These are phyloP conservation scores for Salticus scenicus DNA, from an alignment of 2,888 invertebrate genomes.

Conservation along the genomic window DNA sequence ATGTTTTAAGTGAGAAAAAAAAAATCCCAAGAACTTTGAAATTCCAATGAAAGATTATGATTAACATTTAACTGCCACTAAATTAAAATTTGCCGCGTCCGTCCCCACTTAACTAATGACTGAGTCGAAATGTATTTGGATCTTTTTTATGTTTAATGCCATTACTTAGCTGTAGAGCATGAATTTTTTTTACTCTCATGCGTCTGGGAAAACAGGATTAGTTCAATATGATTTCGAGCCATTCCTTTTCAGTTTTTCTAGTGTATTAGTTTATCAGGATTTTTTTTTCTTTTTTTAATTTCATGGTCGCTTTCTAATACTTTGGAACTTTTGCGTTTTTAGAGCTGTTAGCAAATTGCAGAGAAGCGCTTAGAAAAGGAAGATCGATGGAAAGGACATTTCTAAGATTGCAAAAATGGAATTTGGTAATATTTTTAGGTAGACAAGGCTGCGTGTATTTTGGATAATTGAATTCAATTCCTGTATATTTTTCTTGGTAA, in stretches of 20 bases:
- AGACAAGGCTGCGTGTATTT: not conserved
- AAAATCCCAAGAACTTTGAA: not conserved
- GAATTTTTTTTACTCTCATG: conserved; percentile 25
- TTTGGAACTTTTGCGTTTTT: conserved; percentile 18
- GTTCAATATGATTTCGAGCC: conserved; percentile 48
- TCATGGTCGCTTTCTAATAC: conserved; percentile 16
- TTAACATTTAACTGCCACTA: not conserved
- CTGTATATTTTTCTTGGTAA: too few species aligned
- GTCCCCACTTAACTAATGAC: conserved; percentile 9
- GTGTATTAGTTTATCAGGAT: conserved; percentile 9
- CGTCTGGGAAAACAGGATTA: conserved; percentile 63
- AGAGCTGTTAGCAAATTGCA: conserved; percentile 53
- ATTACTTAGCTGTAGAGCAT: conserved; percentile 36
- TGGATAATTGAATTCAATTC: not conserved
- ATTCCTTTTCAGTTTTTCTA: not conserved
- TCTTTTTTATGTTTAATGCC: conserved; percentile 44
- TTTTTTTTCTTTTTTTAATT: too few species aligned
- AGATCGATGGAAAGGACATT: not conserved
- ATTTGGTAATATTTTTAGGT: not conserved
- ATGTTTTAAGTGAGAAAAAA: not conserved
- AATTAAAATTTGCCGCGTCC: conserved; percentile 4
- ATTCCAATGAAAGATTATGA: not conserved
- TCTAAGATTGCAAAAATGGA: not conserved
- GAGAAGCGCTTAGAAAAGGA: not conserved
- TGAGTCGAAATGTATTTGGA: not conserved